Conservation (phyloP, 2,888 invertebrate genomes). For the Scrobipalpa atriplicella region DNA sequence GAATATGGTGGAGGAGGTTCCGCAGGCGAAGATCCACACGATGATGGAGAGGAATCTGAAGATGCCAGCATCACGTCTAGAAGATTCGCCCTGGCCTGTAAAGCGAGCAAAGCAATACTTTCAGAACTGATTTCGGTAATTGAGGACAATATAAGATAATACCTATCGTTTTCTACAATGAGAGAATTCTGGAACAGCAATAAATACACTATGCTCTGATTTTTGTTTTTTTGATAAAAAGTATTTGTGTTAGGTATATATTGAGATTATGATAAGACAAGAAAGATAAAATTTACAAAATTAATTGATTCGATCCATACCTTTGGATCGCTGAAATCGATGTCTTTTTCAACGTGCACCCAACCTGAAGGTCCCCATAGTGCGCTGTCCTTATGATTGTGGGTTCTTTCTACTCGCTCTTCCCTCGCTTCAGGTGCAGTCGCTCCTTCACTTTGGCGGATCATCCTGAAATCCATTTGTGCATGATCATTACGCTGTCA, state of each 20-base stretch:
- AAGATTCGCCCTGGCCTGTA: conserved; percentile 88
- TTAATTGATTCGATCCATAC: conserved; percentile 59
- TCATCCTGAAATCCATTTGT: conserved; percentile 61
- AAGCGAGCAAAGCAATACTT: neutral
- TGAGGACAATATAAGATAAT: too few species aligned
- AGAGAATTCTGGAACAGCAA: too few species aligned
- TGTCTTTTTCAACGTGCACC: conserved; percentile 90
- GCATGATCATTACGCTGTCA: neutral
- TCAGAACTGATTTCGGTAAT: neutral
- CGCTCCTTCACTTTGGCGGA: conserved; percentile 70
- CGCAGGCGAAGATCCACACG: conserved; percentile 84
- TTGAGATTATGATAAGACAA: too few species aligned
- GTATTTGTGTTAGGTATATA: too few species aligned
- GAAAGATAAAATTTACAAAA: too few species aligned
- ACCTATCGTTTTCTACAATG: too few species aligned
- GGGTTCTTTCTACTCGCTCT: conserved; percentile 44
- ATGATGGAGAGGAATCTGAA: conserved; percentile 87
- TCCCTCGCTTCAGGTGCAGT: conserved; percentile 47
- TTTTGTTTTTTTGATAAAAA: too few species aligned
- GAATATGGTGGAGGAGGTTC: conserved; percentile 83
- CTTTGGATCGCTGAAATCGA: conserved; percentile 91
- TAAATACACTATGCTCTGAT: too few species aligned
- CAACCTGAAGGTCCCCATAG: conserved; percentile 89
- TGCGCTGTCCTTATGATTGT: conserved; percentile 81
- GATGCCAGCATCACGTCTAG: conserved; percentile 90